Percentiles rank a stretch among this genome's conserved stretches.
phyloP scores from a whole-genome alignment of 2,797 vertebrate species.

The Cetoscarus ocellatus region DNA sequence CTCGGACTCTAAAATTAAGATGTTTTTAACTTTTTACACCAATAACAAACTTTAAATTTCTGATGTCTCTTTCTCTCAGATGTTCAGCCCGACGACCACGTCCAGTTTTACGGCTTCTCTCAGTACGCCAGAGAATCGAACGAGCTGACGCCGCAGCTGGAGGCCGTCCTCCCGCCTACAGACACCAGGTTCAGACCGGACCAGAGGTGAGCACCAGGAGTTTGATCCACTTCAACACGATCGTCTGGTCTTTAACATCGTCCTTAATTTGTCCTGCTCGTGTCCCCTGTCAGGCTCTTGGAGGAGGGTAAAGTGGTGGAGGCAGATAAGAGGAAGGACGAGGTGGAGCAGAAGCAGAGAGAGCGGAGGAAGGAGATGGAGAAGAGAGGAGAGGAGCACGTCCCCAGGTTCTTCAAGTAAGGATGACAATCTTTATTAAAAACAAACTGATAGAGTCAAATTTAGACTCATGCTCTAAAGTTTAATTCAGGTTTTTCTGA shows the following conservation, averaged over 20 bases:
- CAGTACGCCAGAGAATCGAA: constrained; percentile 91
- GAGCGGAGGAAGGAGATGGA: constrained; percentile 89
- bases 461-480: background rate
- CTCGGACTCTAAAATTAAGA: too few relatives aligned
- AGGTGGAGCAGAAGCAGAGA: constrained; percentile 92
- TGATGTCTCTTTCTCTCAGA: constrained; percentile 75
- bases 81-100: constrained; percentile 87
- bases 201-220: constrained; percentile 85
- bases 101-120: constrained; percentile 90
- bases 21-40: too few relatives aligned
- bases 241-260: background rate
- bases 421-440: too few relatives aligned
- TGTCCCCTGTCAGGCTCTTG: constrained; percentile 83
- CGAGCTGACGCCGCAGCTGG: constrained; percentile 88
- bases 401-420: constrained; percentile 92
- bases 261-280: background rate
- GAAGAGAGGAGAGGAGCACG: constrained; percentile 88
- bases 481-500: background rate
- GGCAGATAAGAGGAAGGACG: constrained; percentile 89
- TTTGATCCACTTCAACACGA: too few relatives aligned
- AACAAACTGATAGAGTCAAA: too few relatives aligned
- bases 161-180: constrained; percentile 86
- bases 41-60: background rate
- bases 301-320: constrained; percentile 91
- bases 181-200: constrained; percentile 92